Base-by-base conservation (phyloP, 2,797 vertebrate genomes). In the Mastacembelus armatus region DNA sequence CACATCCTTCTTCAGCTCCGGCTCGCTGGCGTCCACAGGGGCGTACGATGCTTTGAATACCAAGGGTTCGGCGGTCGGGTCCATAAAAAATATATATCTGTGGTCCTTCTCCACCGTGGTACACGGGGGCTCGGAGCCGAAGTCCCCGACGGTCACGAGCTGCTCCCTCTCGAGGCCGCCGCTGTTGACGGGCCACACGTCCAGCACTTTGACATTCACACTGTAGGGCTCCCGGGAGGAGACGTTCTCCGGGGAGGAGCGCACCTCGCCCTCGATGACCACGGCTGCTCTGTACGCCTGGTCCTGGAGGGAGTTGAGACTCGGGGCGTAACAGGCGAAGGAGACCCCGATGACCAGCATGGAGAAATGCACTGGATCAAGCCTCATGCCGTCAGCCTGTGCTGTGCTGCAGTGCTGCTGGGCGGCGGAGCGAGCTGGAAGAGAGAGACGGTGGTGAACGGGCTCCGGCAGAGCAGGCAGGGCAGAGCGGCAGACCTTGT, bases 31-130 rank as follows among this genome's bases (percentile, higher is more conserved):
- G 77, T 96, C 95, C 71, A 97, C 87, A 26, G 96, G 96, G 77
- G 96, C 96, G 91, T 95, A 97, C 69, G 96, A 95, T 66, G 95
- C 94, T 90, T 94, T 96, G 93, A 96, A 98, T 69, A 97, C 95
- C 66, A 94, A 87, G 59, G 96, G 96, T 81, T 97, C 93, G 78
- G 95, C 95, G 48, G 96, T 97, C 82, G 95, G 95, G 94, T 97
- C 96, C 95, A 97, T 95, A 92, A 98, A 98, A 90, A 97, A 97
- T 89, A 98, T 96, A 87, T 97, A 98, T 92, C 95, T 95, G 93
- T 95, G 95, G 94, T 96, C 95, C 93, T 95, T 95, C 89, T 96
- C 95, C 88, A 97, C 95, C 85, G 94, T 94, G 86, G 94, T 93
- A 89, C 96, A 97, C 88, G 95, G 94, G 89, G 94, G 92, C 91